Evolutionary conservation across 2,888 invertebrate genomes (phyloP).

Genomic region (Ypsolopha sequella): DNA sequence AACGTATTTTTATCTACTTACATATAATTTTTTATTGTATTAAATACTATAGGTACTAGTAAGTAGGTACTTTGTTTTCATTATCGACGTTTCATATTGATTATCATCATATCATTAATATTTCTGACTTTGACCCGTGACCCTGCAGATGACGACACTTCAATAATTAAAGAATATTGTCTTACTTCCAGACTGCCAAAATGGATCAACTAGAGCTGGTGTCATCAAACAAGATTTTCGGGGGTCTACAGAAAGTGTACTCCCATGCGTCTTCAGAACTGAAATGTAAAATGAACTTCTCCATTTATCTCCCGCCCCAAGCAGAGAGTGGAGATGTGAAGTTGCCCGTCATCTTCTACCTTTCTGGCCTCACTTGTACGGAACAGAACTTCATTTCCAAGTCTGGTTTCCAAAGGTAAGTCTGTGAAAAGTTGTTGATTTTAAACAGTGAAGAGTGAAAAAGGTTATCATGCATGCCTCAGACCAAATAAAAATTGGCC

Average conservation of each 20-base stretch:
- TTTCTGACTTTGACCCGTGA: not conserved
- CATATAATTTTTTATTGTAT: too few relatives aligned
- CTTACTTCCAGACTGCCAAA: not conserved
- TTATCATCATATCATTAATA: not conserved
- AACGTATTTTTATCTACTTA: too few relatives aligned
- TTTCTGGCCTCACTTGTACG: conserved; percentile 93
- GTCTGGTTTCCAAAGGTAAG: conserved; percentile 88
- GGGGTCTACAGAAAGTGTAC: conserved; percentile 88
- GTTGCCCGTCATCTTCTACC: conserved; percentile 89
- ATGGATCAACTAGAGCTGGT: conserved; percentile 72
- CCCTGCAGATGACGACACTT: too few relatives aligned
- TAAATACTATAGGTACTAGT: too few relatives aligned
- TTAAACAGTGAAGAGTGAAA: too few relatives aligned
- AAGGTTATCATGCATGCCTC: too few relatives aligned
- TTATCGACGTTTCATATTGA: too few relatives aligned
- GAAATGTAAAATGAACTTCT: conserved; percentile 94
- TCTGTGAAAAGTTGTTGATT: not conserved
- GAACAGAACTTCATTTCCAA: conserved; percentile 97
- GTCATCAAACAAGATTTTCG: conserved; percentile 80
- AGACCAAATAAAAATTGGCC: too few relatives aligned
- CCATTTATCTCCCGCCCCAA: conserved; percentile 89
- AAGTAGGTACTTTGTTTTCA: too few relatives aligned
- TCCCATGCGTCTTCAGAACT: conserved; percentile 83
- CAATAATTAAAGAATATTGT: too few relatives aligned
- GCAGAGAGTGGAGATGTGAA: conserved; percentile 70